A percentile compares a stretch with the other conserved stretches of the same genome.
Evolutionary conservation across 2,797 vertebrate species (phyloP).

Genomic region (Myoxocephalus aenaeus): DNA sequence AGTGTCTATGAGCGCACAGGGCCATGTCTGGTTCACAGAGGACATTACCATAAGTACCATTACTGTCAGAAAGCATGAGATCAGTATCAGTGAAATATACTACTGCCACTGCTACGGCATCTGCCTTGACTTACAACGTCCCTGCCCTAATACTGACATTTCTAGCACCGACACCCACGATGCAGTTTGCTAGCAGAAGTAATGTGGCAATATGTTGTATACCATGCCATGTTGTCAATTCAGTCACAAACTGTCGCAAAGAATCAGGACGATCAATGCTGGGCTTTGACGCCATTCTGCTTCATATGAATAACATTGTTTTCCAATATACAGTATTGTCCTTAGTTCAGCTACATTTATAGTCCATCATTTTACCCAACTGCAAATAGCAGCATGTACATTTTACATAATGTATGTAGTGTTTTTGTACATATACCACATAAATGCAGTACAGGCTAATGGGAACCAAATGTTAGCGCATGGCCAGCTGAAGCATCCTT

Average conservation of each 20-base stretch:
- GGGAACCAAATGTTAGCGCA: conserved; percentile 39
- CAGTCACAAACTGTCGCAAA: conserved; percentile 22
- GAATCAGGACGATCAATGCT: not conserved
- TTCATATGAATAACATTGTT: conserved; percentile 8
- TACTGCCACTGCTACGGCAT: conserved; percentile 44
- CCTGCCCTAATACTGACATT: conserved; percentile 65
- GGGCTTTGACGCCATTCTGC: conserved; percentile 6
- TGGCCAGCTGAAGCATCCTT: conserved; percentile 17
- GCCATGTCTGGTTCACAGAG: conserved; percentile 76
- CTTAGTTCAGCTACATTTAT: not conserved
- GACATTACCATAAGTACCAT: conserved; percentile 80
- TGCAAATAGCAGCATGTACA: conserved; percentile 3
- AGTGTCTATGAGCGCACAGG: conserved; percentile 54
- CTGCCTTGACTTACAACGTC: conserved; percentile 70
- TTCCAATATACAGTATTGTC: not conserved
- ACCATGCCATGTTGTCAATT: conserved; percentile 41
- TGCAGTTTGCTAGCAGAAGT: conserved; percentile 49
- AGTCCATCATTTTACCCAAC: not conserved
- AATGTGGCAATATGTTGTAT: conserved; percentile 58
- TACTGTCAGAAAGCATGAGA: conserved; percentile 77
- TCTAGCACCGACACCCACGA: conserved; percentile 50
- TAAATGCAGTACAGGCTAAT: conserved; percentile 39
- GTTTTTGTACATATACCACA: conserved; percentile 31
- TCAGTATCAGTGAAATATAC: conserved; percentile 75
- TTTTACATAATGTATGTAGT: conserved; percentile 31